Conservation (phyloP, 2,113 vertebrate species). For the Tenrec ecaudatus region DNA sequence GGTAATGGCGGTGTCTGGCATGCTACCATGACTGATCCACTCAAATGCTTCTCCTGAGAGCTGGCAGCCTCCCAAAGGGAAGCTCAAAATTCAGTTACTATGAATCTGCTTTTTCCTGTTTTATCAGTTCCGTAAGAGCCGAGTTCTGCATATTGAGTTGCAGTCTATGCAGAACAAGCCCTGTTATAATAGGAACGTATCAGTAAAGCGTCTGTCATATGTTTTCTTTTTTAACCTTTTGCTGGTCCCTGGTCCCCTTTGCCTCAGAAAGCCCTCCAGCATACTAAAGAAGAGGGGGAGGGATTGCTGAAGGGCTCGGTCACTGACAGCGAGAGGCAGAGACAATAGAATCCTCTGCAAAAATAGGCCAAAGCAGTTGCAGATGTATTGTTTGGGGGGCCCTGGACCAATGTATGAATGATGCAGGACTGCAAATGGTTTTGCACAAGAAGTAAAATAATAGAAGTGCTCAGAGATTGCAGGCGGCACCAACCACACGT, state of each 20-base stretch:
- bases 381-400: background rate
- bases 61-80: constrained; percentile 50
- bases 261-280: background rate
- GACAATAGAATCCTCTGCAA: background rate
- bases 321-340: background rate
- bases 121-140: background rate
- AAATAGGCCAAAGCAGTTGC: background rate
- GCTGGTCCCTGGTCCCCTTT: background rate
- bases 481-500: background rate
- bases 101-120: constrained; percentile 18
- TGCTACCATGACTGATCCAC: constrained; percentile 6
- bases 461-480: constrained; percentile 7
- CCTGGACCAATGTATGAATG: background rate
- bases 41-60: constrained; percentile 41
- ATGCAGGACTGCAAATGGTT: constrained; percentile 9
- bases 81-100: constrained; percentile 16
- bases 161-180: constrained; percentile 2
- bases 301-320: background rate
- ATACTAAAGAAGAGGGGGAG: background rate
- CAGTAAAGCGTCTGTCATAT: background rate
- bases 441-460: constrained; percentile 28
- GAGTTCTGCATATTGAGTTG: background rate
- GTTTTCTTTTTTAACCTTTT: constrained; percentile 46
- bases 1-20: constrained; percentile 26
- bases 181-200: background rate